Percentiles rank a stretch among this genome's conserved stretches.
Evolutionary conservation across 2,888 invertebrate species (phyloP).

Genomic region (Acrobasis suavella): DNA sequence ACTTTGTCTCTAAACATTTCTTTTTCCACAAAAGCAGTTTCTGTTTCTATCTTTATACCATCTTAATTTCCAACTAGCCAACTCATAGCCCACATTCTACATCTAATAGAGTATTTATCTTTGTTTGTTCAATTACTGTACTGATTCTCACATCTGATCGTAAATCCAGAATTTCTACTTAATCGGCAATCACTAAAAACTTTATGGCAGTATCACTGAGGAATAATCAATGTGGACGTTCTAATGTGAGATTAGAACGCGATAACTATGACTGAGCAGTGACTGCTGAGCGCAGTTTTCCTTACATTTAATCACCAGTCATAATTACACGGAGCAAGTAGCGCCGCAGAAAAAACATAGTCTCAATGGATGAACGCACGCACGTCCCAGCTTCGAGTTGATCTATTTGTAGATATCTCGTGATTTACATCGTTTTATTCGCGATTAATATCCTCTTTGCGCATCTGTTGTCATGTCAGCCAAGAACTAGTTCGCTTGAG

Average conservation of each 20-base stretch:
- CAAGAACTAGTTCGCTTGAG: conserved; percentile 27
- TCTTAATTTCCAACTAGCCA: not conserved
- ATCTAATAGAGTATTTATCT: not conserved
- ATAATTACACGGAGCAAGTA: conserved; percentile 56
- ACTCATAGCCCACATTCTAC: not conserved
- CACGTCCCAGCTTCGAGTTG: conserved; percentile 40
- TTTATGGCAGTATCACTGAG: conserved; percentile 44
- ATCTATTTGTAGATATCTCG: conserved; percentile 50
- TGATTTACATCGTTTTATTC: conserved; percentile 34
- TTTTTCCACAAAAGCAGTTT: not conserved
- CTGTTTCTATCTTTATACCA: not conserved
- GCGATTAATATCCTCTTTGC: conserved; percentile 33
- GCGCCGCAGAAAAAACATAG: conserved; percentile 57
- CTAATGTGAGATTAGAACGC: conserved; percentile 47
- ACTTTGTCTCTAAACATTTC: conserved; percentile 9
- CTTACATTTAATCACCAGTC: conserved; percentile 44
- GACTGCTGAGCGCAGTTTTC: conserved; percentile 35
- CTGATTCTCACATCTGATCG: conserved; percentile 16
- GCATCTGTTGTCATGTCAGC: conserved; percentile 25
- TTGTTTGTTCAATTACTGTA: conserved; percentile 30
- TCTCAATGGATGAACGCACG: conserved; percentile 47
- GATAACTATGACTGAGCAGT: conserved; percentile 38
- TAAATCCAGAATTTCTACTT: conserved; percentile 27
- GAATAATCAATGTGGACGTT: conserved; percentile 44
- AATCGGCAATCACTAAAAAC: conserved; percentile 32